A percentile compares a stretch with the other conserved stretches of the same genome.
Conservation (phyloP, 2,113 vertebrate genomes). For the Xiphophorus maculatus region DNA sequence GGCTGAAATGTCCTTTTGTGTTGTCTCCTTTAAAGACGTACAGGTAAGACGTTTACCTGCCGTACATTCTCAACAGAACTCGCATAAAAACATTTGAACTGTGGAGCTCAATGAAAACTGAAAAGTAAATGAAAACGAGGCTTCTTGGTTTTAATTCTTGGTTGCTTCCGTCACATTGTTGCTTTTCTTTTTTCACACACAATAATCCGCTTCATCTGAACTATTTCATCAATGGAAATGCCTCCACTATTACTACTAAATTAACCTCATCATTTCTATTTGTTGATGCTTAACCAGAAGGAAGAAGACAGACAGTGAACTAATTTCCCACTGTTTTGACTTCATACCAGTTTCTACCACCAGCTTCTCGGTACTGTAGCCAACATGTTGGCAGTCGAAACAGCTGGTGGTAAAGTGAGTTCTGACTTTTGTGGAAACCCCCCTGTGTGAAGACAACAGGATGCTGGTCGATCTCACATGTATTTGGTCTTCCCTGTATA, state of each 20-base stretch:
- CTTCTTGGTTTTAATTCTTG: not conserved
- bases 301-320: not conserved
- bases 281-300: not conserved
- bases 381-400: not conserved
- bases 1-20: too few relatives aligned
- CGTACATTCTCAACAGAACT: not conserved
- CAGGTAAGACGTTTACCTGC: not conserved
- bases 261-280: not conserved
- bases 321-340: not conserved
- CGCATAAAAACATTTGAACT: not conserved
- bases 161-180: too few relatives aligned
- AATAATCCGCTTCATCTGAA: not conserved
- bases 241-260: not conserved
- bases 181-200: not conserved
- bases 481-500: not conserved
- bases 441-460: not conserved
- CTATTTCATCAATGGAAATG: not conserved
- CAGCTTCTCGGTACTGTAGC: not conserved
- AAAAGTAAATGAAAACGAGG: not conserved
- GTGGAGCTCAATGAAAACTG: not conserved
- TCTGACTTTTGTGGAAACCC: constrained; percentile 1
- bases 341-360: not conserved
- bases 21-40: not conserved
- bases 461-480: not conserved
- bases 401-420: not conserved